Conservation (phyloP, 1,140 invertebrate species). For the Caenorhabditis inopinata region DNA sequence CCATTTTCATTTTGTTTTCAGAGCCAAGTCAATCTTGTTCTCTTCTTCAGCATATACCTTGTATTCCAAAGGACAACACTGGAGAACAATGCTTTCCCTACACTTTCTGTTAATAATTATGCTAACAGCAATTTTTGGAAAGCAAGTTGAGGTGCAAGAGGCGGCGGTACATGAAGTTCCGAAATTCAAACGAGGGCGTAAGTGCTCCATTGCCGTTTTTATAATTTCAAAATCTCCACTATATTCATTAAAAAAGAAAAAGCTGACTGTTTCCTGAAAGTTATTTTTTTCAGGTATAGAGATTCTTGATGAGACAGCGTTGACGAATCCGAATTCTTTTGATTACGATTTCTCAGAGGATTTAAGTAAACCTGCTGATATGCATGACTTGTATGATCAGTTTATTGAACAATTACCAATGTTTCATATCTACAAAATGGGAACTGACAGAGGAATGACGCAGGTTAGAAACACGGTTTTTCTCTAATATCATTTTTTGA, state of each 20-base stretch:
- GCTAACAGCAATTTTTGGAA: not conserved
- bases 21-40: not conserved
- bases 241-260: not conserved
- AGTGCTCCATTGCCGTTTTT: not conserved
- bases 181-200: conserved; percentile 42
- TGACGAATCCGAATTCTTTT: conserved; percentile 41
- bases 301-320: conserved; percentile 33
- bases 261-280: not conserved
- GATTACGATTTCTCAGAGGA: conserved; percentile 40
- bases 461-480: not conserved
- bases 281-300: conserved; percentile 17
- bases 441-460: conserved; percentile 25
- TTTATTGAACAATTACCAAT: conserved; percentile 19
- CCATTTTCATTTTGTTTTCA: not conserved
- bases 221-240: not conserved
- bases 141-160: not conserved
- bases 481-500: too few relatives aligned
- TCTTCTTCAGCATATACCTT: not conserved
- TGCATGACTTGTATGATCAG: conserved; percentile 33
- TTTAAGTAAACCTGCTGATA: conserved; percentile 13
- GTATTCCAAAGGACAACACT: not conserved
- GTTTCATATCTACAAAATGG: conserved; percentile 34
- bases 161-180: not conserved
- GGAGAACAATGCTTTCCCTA: not conserved
- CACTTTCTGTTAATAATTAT: not conserved